Conservation (phyloP, 2,113 vertebrate species). For the Sceloporus tristichus region DNA sequence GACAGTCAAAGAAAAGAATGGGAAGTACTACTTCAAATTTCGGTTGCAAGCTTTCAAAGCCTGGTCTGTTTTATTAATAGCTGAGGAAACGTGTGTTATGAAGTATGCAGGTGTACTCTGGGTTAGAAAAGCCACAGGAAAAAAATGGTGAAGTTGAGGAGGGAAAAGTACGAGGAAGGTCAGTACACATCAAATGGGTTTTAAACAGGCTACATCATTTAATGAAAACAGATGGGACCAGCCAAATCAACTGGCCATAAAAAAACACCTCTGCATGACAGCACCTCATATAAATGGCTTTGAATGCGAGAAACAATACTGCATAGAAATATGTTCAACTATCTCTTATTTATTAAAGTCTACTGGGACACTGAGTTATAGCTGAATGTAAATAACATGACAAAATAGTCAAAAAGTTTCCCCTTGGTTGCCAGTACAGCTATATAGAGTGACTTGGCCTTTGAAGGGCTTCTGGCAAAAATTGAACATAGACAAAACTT, state of each 20-base stretch:
- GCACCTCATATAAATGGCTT: background rate
- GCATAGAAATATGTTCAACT: too few species aligned
- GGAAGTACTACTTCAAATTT: slow-evolving; percentile 1
- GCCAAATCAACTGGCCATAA: background rate
- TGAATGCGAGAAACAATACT: too few species aligned
- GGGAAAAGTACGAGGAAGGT: background rate
- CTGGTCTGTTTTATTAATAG: background rate
- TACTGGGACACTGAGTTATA: too few species aligned
- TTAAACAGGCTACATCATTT: background rate
- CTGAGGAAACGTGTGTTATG: background rate
- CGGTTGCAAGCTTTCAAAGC: slow-evolving; percentile 20
- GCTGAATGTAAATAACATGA: too few species aligned
- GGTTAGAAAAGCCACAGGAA: background rate
- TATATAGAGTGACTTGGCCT: too few species aligned
- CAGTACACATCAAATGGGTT: background rate
- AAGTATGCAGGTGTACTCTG: background rate
- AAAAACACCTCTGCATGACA: background rate
- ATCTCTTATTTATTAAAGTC: too few species aligned
- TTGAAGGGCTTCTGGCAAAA: too few species aligned
- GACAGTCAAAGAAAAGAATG: slow-evolving; percentile 1
- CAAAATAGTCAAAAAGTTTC: too few species aligned
- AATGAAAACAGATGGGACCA: background rate
- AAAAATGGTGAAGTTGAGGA: background rate
- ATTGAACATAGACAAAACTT: too few species aligned
- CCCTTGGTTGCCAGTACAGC: too few species aligned